Conservation (phyloP, 2,888 invertebrate species). For the Masnerella sp. region DNA sequence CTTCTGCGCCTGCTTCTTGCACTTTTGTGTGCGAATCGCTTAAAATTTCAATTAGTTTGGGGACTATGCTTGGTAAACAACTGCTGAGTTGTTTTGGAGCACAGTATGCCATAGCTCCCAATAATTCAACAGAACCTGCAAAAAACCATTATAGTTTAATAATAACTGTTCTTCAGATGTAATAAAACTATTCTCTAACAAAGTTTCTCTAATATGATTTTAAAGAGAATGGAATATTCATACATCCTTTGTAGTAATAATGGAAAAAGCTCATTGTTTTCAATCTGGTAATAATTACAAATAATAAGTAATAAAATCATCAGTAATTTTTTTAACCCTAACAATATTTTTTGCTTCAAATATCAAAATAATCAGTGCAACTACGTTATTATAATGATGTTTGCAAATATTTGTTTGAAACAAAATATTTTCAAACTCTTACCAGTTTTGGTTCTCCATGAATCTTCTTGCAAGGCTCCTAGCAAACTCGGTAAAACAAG, state of each 20-base stretch:
- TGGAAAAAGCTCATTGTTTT: too few relatives aligned
- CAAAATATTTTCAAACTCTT: constrained; percentile 6
- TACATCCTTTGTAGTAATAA: too few relatives aligned
- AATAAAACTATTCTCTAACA: too few relatives aligned
- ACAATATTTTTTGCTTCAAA: too few relatives aligned
- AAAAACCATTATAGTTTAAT: not conserved
- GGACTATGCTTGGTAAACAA: constrained; percentile 98
- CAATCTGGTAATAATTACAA: too few relatives aligned
- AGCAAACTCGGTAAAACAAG: constrained; percentile 95
- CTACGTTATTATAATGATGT: too few relatives aligned
- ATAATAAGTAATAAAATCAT: too few relatives aligned
- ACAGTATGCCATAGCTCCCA: constrained; percentile 99
- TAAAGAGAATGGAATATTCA: too few relatives aligned
- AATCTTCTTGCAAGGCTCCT: constrained; percentile 96
- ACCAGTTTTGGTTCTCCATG: constrained; percentile 98
- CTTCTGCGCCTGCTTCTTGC: constrained; percentile 97
- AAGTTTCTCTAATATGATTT: too few relatives aligned
- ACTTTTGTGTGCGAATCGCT: constrained; percentile 98
- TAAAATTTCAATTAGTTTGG: constrained; percentile 96
- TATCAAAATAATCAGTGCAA: too few relatives aligned
- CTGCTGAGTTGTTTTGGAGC: constrained; percentile 99
- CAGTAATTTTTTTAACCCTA: too few relatives aligned
- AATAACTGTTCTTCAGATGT: not conserved
- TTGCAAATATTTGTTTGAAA: too few relatives aligned
- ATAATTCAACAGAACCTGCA: constrained; percentile 92